Evolutionary conservation across 2,888 invertebrate genomes (phyloP).

Genomic region (Ormyrus thymus): DNA sequence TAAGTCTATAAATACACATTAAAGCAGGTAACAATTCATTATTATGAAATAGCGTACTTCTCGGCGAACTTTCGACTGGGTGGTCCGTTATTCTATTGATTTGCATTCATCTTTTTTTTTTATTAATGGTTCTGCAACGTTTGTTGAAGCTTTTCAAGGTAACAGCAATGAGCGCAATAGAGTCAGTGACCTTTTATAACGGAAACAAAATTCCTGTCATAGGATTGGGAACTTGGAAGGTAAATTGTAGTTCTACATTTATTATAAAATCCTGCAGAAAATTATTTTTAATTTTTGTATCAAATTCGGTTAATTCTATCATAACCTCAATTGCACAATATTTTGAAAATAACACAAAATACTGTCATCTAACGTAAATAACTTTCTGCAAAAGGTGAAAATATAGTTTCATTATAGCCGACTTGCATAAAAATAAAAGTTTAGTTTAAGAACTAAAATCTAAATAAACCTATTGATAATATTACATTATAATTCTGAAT

Average conservation of each 20-base stretch:
- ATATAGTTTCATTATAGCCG: background rate
- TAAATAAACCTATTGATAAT: no score
- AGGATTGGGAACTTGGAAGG: slow-evolving; percentile 74
- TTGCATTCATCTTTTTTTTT: no score
- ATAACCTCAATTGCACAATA: background rate
- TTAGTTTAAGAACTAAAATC: no score
- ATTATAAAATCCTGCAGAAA: background rate
- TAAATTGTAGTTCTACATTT: slow-evolving; percentile 57
- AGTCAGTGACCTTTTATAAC: slow-evolving; percentile 71
- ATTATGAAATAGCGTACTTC: no score
- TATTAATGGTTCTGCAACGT: no score
- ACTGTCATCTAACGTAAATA: background rate
- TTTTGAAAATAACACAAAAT: background rate
- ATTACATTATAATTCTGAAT: no score
- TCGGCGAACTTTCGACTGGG: no score
- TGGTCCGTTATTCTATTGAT: no score
- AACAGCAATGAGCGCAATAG: slow-evolving; percentile 71
- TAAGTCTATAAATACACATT: no score
- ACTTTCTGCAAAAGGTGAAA: background rate
- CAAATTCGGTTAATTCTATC: background rate
- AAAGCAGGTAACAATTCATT: no score
- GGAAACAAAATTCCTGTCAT: slow-evolving; percentile 71
- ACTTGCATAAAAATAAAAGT: no score
- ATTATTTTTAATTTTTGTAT: background rate
- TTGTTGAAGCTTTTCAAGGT: no score